Conservation (phyloP, 1,140 invertebrate species). For the Riptortus pedestris region DNA sequence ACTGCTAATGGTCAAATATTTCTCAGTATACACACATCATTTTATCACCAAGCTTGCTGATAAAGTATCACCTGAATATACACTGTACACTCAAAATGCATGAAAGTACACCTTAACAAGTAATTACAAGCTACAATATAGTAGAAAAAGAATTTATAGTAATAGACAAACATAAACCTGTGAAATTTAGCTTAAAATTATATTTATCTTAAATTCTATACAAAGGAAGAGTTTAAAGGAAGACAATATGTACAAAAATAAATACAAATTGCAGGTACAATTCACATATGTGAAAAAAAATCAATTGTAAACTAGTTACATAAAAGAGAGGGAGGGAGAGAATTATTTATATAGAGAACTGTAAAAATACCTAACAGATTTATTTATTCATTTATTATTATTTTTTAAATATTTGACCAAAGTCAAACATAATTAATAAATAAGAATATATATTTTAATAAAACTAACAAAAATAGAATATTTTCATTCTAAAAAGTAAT, state of each 20-base stretch:
- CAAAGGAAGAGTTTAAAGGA: conserved; percentile 12
- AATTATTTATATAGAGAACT: neutral
- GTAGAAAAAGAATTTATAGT: neutral
- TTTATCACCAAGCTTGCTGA: neutral
- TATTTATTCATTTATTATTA: neutral
- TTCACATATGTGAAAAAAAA: neutral
- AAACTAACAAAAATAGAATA: too few species aligned
- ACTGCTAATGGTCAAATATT: neutral
- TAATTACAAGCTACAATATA: neutral
- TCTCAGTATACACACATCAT: neutral
- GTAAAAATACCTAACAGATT: neutral
- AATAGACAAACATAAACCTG: neutral
- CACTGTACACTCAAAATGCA: neutral
- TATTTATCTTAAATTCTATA: neutral
- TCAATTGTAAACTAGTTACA: neutral
- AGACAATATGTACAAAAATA: conserved; percentile 12
- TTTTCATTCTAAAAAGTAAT: too few species aligned
- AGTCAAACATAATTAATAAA: neutral
- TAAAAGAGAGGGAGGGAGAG: neutral
- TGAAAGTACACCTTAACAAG: neutral
- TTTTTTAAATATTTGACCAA: neutral
- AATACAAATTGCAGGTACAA: conserved; percentile 12
- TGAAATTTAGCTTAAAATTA: neutral
- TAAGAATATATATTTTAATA: too few species aligned
- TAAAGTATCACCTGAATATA: neutral